Base-by-base conservation (phyloP, 2,888 invertebrate species). In the Euphydryas editha region DNA sequence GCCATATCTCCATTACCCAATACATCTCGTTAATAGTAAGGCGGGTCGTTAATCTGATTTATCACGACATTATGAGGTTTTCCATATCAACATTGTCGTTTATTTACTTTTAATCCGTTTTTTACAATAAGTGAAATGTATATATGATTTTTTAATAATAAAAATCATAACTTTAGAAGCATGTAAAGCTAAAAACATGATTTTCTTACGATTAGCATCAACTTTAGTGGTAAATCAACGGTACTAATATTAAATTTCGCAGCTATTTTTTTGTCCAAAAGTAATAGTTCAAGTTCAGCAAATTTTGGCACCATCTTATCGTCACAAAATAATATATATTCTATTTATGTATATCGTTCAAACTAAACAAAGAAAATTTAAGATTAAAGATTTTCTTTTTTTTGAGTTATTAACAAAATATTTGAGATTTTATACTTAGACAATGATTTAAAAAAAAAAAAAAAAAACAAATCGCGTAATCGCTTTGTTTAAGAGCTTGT, bases 21-120 rank as follows among this genome's bases (percentile, higher is more conserved):
- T 64, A 61, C 46, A 62, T 65, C 62, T 59, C 46, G 62, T 59
- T 65, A 65, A 68, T 68, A 47, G 62, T 21, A 44, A 58, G 65
- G 51, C 44, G 42, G 59, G 59, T 59, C 58, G 37, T 63, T 63
- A 37, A 55, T 47, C 36, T 30, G 65, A 68, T 68, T 68, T 65
- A 68, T 62, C 37, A 62, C 59, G 42, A 61, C 62, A 65, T 68
- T 68, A 18, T 42, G 55, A 42, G 68, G 62, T 55, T 62, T 68
- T 68, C 62, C 59, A 59, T 62, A 68, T 65, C 68, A 65, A 68
- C 59, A 55, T 55, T 42, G 59, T 17, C n/a, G 17, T 46, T 65
- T 68, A 58, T 54, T 55, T 59, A 56, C 56, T 44, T 47, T 13
- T 36, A 37, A 61, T 61, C 42, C 51, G 18, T 58, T 59, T 18